A percentile compares a stretch with the other conserved stretches of the same genome.
phyloP scores from a whole-genome alignment of 2,113 vertebrate species.

The Macaca nemestrina region DNA sequence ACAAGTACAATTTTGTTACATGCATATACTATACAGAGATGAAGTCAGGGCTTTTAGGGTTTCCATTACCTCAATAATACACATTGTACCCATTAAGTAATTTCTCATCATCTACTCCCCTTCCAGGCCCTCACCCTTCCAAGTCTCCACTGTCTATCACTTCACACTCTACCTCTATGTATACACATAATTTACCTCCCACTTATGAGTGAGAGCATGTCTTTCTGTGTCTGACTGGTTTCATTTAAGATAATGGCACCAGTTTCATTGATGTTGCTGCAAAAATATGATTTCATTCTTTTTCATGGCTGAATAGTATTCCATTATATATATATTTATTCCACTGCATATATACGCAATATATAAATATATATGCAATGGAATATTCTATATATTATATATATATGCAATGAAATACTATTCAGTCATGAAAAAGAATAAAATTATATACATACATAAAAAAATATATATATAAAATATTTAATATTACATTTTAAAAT shows the following conservation, averaged over 20 bases:
- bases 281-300: background rate
- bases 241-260: background rate
- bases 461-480: background rate
- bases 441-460: too few relatives aligned
- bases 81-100: background rate
- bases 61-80: background rate
- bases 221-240: background rate
- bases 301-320: background rate
- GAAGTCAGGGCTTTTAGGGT: background rate
- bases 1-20: background rate
- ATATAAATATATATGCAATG: too few relatives aligned
- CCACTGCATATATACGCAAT: too few relatives aligned
- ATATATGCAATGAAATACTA: too few relatives aligned
- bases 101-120: background rate
- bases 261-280: background rate
- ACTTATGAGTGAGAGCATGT: background rate
- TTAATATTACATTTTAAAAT: background rate
- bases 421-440: too few relatives aligned
- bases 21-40: background rate
- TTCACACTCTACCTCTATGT: background rate
- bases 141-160: background rate
- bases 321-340: too few relatives aligned
- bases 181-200: background rate
- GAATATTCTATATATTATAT: too few relatives aligned
- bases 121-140: background rate